These are phyloP conservation scores for Slavum lentiscoides DNA, from an alignment of 2,888 invertebrate species.

Conservation along the genomic window DNA sequence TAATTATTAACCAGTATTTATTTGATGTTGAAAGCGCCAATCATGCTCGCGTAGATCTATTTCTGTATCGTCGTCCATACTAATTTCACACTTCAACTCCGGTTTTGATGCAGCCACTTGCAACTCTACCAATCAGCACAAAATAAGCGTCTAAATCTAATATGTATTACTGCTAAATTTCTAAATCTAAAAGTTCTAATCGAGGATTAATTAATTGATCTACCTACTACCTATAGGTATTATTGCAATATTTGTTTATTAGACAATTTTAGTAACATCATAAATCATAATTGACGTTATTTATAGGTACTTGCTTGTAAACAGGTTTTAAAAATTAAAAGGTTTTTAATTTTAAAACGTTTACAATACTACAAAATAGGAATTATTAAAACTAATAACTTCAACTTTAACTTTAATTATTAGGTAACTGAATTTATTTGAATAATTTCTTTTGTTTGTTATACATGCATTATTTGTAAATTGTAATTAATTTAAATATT, in stretches of 20 bases:
- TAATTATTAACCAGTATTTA: slow-evolving; percentile 47
- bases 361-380: neutral
- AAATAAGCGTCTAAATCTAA: slow-evolving; percentile 49
- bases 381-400: neutral
- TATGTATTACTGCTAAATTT: slow-evolving; percentile 20
- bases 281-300: neutral
- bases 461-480: slow-evolving; percentile 12
- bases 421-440: neutral
- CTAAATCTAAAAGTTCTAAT: slow-evolving; percentile 5
- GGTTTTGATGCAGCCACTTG: slow-evolving; percentile 59
- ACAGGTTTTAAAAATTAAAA: neutral
- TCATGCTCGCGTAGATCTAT: slow-evolving; percentile 64
- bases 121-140: slow-evolving; percentile 48
- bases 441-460: neutral
- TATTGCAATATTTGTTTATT: neutral
- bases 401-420: neutral
- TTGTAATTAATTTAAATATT: slow-evolving; percentile 1
- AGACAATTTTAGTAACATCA: neutral
- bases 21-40: slow-evolving; percentile 61
- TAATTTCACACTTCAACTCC: slow-evolving; percentile 62
- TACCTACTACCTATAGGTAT: neutral
- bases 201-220: neutral
- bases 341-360: neutral
- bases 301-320: neutral
- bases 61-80: slow-evolving; percentile 64